Evolutionary conservation across 1,140 invertebrate genomes (phyloP).

Genomic region (Aleiodes sp.): DNA sequence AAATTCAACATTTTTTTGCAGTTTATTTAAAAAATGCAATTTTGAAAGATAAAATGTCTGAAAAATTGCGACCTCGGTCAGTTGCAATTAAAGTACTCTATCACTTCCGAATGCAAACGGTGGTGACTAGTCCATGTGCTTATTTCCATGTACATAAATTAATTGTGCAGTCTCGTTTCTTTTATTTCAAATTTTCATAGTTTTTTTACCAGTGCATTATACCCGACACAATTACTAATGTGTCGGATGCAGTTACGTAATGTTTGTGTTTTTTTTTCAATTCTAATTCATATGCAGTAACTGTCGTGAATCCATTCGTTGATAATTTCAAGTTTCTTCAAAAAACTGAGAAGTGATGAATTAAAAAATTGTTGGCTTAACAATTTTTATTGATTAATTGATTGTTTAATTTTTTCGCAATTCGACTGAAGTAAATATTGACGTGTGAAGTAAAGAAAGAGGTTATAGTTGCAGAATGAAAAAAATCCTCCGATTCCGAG

Average conservation of each 20-base stretch:
- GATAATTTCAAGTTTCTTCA: neutral
- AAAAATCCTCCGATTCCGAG: too few species aligned
- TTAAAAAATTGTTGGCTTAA: too few species aligned
- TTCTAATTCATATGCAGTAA: neutral
- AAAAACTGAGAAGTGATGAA: neutral
- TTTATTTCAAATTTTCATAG: neutral
- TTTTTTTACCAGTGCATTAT: slow-evolving; percentile 18
- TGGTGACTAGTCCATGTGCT: neutral
- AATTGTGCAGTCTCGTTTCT: slow-evolving; percentile 31
- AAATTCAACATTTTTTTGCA: too few species aligned
- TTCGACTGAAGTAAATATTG: too few species aligned
- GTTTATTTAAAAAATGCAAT: too few species aligned
- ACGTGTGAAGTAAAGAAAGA: too few species aligned
- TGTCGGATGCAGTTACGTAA: slow-evolving; percentile 19
- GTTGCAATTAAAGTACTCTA: slow-evolving; percentile 22
- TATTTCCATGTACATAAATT: slow-evolving; percentile 45
- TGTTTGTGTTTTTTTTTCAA: slow-evolving; percentile 13
- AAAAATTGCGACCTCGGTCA: slow-evolving; percentile 28
- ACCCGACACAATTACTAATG: slow-evolving; percentile 31
- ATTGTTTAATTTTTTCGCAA: too few species aligned
- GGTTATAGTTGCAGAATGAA: too few species aligned
- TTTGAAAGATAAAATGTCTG: too few species aligned
- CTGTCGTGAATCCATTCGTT: neutral
- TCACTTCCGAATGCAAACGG: slow-evolving; percentile 26
- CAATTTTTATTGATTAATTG: too few species aligned